These are phyloP conservation scores for Cathartes aura DNA, from an alignment of 2,113 vertebrate species.

Conservation along the genomic window DNA sequence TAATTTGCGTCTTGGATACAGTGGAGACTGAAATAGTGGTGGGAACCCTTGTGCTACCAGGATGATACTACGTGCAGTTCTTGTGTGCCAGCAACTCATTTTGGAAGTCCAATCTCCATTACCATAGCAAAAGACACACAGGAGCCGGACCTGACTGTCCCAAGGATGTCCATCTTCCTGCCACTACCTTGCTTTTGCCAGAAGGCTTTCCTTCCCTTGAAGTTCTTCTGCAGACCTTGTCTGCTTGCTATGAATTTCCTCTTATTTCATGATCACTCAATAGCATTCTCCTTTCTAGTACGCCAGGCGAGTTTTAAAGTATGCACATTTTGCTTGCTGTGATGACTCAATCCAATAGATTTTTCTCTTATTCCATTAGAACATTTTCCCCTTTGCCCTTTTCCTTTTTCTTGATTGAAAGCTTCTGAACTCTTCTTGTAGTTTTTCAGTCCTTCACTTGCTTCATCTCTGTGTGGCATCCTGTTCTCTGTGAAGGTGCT, in stretches of 20 bases:
- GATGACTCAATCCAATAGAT: not conserved
- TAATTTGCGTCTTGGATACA: not conserved
- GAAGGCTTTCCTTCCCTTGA: not conserved
- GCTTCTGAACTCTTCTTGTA: not conserved
- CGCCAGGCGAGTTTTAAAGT: not conserved
- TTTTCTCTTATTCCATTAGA: not conserved
- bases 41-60: not conserved
- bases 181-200: not conserved
- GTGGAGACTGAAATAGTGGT: not conserved
- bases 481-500: not conserved
- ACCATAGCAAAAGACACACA: not conserved
- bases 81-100: not conserved
- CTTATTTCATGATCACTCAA: not conserved
- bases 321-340: not conserved
- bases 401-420: not conserved
- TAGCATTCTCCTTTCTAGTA: not conserved
- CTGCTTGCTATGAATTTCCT: not conserved
- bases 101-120: not conserved
- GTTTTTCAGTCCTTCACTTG: not conserved
- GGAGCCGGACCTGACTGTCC: not conserved
- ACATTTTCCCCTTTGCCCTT: not conserved
- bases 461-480: not conserved
- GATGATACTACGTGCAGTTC: not conserved
- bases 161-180: not conserved
- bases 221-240: not conserved